Conservation (phyloP, 1,140 invertebrate species). For the Monochamus saltuarius region DNA sequence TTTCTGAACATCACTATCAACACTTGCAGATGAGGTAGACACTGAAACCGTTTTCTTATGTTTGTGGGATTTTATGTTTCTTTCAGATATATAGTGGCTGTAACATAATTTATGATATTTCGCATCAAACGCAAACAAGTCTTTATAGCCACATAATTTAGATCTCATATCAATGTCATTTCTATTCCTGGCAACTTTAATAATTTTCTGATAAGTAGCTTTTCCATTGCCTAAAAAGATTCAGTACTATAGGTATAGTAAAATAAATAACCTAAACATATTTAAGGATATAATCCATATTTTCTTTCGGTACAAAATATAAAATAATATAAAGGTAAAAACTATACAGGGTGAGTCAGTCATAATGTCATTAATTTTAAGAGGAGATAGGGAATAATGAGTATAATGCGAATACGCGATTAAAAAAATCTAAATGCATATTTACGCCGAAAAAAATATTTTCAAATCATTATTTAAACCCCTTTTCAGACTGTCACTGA, state of each 20-base stretch:
- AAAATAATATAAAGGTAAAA: too few species aligned
- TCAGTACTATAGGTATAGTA: neutral
- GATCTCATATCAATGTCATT: conserved; percentile 17
- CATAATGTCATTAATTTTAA: too few species aligned
- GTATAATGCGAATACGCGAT: too few species aligned
- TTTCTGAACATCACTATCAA: neutral
- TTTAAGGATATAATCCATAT: too few species aligned
- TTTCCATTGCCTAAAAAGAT: conserved; percentile 5
- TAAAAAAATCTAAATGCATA: too few species aligned
- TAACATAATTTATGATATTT: conserved; percentile 18
- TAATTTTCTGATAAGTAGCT: conserved; percentile 3
- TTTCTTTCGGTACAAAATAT: too few species aligned
- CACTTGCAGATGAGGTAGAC: neutral
- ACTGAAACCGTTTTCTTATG: neutral
- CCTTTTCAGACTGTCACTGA: too few species aligned
- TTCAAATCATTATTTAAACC: too few species aligned
- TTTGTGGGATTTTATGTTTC: conserved; percentile 1
- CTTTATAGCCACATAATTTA: conserved; percentile 2
- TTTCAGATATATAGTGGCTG: conserved; percentile 11
- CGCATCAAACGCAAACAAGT: conserved; percentile 14
- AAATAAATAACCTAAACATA: neutral
- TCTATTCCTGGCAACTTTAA: conserved; percentile 1
- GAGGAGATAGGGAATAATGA: too few species aligned
- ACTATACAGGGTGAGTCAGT: too few species aligned
- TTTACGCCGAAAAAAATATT: too few species aligned